Conservation (phyloP, 2,113 vertebrate genomes). For the Sitta europaea region DNA sequence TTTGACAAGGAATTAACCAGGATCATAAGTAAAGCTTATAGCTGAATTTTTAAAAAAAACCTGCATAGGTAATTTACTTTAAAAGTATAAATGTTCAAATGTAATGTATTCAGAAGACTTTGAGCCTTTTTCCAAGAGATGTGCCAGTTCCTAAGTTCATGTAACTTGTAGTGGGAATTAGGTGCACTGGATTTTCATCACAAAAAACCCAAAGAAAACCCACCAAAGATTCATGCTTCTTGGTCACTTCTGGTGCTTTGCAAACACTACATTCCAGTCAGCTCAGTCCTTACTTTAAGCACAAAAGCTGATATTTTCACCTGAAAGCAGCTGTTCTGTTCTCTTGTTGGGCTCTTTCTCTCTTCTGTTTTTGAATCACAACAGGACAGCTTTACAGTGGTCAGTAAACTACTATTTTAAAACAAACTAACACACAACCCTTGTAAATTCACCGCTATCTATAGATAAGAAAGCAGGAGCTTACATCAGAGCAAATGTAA, state of each 20-base stretch:
- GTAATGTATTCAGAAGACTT: background rate
- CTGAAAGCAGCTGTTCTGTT: background rate
- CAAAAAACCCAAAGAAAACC: background rate
- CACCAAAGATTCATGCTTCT: background rate
- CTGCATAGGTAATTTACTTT: background rate
- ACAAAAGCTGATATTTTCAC: background rate
- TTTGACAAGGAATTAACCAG: background rate
- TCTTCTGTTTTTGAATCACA: background rate
- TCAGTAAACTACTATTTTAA: background rate
- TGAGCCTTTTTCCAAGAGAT: background rate
- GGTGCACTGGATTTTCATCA: background rate
- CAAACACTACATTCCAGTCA: background rate
- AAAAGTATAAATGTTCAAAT: background rate
- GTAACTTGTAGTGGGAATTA: background rate
- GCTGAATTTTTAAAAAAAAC: background rate
- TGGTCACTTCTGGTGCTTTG: background rate
- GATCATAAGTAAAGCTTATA: background rate
- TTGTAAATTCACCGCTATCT: background rate
- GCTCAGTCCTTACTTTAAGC: background rate
- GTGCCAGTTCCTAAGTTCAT: background rate
- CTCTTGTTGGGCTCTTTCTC: background rate
- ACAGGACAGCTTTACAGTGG: background rate
- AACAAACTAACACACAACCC: background rate
- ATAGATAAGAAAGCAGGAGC: background rate
- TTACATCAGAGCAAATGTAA: background rate